Evolutionary conservation across 2,888 invertebrate genomes (phyloP), one percentile per base, ranked within the genome.

Genomic region (Drosophila picticornis): DNA sequence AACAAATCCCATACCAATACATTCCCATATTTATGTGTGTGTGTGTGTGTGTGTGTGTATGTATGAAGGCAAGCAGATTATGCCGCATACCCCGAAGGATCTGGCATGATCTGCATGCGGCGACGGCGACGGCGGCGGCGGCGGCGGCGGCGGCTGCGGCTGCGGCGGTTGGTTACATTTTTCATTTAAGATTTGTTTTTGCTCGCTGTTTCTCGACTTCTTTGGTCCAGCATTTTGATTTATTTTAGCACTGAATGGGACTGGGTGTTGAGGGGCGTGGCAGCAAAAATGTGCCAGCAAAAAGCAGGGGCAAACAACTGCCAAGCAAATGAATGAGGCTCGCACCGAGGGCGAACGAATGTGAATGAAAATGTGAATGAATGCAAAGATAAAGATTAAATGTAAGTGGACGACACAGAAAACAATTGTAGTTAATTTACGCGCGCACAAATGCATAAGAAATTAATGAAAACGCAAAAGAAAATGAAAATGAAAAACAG

Each of bases 121-220:
- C 72, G n/a, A 34, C 25, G 25, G 46, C 2, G n/a, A n/a, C n/a
- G 38, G 40, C 36, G 38, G 65, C 78, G 70, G 80, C 71, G 19
- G 38, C 40, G n/a, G 40, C 3, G 19, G 36, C n/a, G 38, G 48
- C 4, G 38, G n/a, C 11, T 2, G n/a, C 43, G 22, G 46, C 22
- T 46, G 22, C 22, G 29, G 43, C 38, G 38, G 61, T 88, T 88
- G 89, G 89, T 73, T 88, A 90, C 90, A 87, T 81, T 86, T 86
- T 87, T 87, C 90, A 90, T 90, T 86, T 87, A 84, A 86, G 90
- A 89, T 86, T 90, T 86, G 88, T 79, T 87, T 84, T 79, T 74
- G 69, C 52, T 55, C 55, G 61, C 51, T 59, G 36, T 34, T 34
- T 34, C 66, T 52, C 10, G 36, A n/a, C 25, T 46, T 60, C 65